phyloP scores from a whole-genome alignment of 2,888 invertebrate species.

The Gryllus longicercus region DNA sequence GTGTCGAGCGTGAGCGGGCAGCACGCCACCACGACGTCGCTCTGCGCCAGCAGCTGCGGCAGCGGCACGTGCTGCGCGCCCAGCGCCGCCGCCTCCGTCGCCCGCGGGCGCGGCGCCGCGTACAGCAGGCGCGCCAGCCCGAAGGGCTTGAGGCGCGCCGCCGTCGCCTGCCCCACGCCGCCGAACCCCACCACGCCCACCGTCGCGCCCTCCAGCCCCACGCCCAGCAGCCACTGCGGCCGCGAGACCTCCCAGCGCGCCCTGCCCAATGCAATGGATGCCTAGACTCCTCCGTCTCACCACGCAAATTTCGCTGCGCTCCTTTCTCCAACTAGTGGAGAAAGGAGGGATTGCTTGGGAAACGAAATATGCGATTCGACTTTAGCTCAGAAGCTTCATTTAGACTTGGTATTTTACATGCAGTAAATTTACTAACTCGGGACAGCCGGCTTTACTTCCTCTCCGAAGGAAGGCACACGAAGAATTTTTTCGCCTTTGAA shows the following conservation, averaged over 20 bases:
- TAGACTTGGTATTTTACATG: no score
- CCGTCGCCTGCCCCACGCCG: slow-evolving; percentile 71
- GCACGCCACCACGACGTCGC: slow-evolving; percentile 71
- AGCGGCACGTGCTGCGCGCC: slow-evolving; percentile 63
- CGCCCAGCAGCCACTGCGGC: slow-evolving; percentile 74
- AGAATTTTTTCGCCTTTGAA: no score
- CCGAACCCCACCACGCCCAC: slow-evolving; percentile 85
- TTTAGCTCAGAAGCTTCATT: no score
- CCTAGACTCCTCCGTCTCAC: no score
- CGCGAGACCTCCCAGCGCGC: slow-evolving; percentile 63
- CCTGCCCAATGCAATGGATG: slow-evolving; percentile 44
- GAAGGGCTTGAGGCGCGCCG: slow-evolving; percentile 69
- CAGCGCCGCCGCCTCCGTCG: slow-evolving; percentile 56
- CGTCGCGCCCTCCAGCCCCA: slow-evolving; percentile 71
- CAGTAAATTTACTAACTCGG: no score
- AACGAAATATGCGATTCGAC: not conserved
- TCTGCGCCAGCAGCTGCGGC: slow-evolving; percentile 63
- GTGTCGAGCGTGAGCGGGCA: slow-evolving; percentile 69
- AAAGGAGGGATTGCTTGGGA: not conserved
- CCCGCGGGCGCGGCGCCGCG: slow-evolving; percentile 64
- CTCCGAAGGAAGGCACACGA: no score
- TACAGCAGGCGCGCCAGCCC: slow-evolving; percentile 70
- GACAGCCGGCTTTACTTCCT: no score
- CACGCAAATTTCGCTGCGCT: no score
- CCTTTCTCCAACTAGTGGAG: not conserved